Base-by-base conservation (phyloP, 2,888 invertebrate species). In the Rapana venosa region DNA sequence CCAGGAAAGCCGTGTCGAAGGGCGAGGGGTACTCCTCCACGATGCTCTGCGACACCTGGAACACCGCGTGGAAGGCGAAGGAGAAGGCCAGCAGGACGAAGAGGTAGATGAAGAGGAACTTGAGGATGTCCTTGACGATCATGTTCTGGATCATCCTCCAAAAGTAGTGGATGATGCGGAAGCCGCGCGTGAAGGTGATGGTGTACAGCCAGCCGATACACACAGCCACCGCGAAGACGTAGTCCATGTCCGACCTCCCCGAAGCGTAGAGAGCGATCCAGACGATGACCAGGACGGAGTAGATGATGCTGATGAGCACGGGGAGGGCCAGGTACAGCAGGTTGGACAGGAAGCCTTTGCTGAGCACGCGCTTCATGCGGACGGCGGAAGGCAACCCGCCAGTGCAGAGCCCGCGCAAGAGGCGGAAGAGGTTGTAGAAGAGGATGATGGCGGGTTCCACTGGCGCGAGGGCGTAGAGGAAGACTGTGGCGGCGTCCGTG, bases 71-170 rank as follows among this genome's bases (percentile, higher is more conserved):
- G 83, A 96, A 93, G 30, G 95, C 95, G 90, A 95, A 94, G 0
- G 95, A 93, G 91, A 96, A 96, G 13, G 94, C 96, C 66, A 96
- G 89, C 56, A 96, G 92, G 22, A 96, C 94, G 90, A 95, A 95
- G 56, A 94, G 77, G 90, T 95, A 96, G 87, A 96, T 93, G 61
- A 95, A 93, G 15, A 95, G 86, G 90, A 96, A 96, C 26, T 95
- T 92, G 11, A 93, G 90, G 26, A 95, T 93, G 91, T 96, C 96
- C n/a, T 94, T 90, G 86, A 95, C 87, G 70, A 96, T 94, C 94
- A 96, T 96, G 90, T 94, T 94, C 91, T 94, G 92, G 26, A 96
- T 92, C 95, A 96, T 95, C 58, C 94, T 92, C 92, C 95, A 95
- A 90, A 95, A 96, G 88, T 94, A 95, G 91, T 96, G 95, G 70